These are phyloP conservation scores for Acanthisitta chloris DNA, from an alignment of 2,113 vertebrate genomes.

Conservation along the genomic window DNA sequence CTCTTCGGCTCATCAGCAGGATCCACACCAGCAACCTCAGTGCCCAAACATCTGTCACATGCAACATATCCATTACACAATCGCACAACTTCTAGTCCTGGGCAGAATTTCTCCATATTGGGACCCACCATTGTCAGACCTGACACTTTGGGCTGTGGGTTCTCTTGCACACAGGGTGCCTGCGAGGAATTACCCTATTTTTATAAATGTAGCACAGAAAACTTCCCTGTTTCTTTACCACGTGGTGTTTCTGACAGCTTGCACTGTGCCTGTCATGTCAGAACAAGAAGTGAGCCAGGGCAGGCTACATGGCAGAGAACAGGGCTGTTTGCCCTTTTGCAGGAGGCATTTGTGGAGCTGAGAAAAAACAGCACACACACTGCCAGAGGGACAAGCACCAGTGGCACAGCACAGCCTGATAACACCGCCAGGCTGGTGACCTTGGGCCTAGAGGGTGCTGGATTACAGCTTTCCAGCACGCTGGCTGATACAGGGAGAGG, in stretches of 20 bases:
- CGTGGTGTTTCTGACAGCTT: background rate
- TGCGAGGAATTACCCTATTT: background rate
- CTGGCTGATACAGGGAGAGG: background rate
- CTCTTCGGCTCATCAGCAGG: background rate
- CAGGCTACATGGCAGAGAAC: fast-evolving
- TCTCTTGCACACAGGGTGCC: background rate
- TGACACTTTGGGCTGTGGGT: background rate
- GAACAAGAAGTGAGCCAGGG: fast-evolving
- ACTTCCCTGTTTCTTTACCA: fast-evolving
- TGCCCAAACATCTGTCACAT: background rate
- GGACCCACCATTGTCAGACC: too few species aligned
- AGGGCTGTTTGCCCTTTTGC: background rate
- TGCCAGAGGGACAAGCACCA: background rate
- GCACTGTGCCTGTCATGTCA: background rate
- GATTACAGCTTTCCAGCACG: fast-evolving
- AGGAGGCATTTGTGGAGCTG: background rate
- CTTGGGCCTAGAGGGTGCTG: background rate
- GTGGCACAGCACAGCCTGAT: background rate
- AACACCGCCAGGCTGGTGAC: background rate
- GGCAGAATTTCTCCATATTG: background rate
- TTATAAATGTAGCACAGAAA: background rate
- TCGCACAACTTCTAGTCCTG: fast-evolving
- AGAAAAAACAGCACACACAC: background rate
- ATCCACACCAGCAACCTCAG: background rate
- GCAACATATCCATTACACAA: background rate